Conservation (phyloP, 2,797 vertebrate genomes). For the Lagocephalus sceleratus region DNA sequence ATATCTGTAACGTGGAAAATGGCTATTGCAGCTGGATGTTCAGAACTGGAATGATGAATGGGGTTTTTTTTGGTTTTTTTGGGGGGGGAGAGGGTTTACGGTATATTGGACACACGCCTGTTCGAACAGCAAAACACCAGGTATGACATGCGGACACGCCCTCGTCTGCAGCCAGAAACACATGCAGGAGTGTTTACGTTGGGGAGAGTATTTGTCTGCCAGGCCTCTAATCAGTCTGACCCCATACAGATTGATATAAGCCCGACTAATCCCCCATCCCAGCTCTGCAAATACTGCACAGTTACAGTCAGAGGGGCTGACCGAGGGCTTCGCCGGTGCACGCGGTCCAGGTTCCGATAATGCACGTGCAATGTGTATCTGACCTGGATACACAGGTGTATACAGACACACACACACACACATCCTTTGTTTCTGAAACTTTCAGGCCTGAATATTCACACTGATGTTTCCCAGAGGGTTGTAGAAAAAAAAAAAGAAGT, state of each 20-base stretch:
- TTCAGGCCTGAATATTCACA: neutral
- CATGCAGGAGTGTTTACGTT: conserved; percentile 12
- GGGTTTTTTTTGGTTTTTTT: too few species aligned
- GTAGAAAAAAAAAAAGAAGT: too few species aligned
- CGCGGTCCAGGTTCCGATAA: too few species aligned
- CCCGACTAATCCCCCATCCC: conserved; percentile 52
- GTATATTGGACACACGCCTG: too few species aligned
- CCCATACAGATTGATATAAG: conserved; percentile 59
- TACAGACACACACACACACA: conserved; percentile 4
- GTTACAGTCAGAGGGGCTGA: conserved; percentile 9
- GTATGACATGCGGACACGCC: too few species aligned
- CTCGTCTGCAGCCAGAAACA: conserved; percentile 8
- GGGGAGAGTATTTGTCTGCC: conserved; percentile 37
- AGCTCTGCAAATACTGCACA: conserved; percentile 39
- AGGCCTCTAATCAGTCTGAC: conserved; percentile 58
- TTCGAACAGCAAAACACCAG: too few species aligned
- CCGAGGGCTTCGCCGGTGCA: too few species aligned
- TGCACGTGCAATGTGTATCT: too few species aligned
- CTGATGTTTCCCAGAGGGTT: neutral
- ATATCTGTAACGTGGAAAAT: neutral
- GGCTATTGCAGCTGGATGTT: too few species aligned
- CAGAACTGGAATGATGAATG: too few species aligned
- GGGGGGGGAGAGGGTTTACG: too few species aligned
- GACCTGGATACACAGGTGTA: neutral
- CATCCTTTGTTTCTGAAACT: neutral